phyloP scores from a whole-genome alignment of 2,113 vertebrate genomes.

The Nycticryphes semicollaris region DNA sequence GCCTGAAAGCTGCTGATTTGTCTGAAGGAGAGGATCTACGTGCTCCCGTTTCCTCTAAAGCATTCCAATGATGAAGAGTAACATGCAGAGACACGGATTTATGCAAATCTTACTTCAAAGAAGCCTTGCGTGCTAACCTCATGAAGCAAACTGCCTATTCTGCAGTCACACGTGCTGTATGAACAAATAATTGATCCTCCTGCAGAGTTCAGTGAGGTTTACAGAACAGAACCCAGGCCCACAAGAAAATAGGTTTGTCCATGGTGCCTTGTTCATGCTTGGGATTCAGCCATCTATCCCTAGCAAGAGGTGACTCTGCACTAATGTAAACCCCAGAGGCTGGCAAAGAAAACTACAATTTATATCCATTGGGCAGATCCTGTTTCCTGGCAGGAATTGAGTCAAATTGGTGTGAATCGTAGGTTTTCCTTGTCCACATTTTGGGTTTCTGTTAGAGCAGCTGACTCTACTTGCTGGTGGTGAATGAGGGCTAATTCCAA shows the following conservation, averaged over 20 bases:
- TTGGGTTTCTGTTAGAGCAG: slow-evolving; percentile 28
- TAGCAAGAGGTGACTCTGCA: slow-evolving; percentile 32
- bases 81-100: slow-evolving; percentile 42
- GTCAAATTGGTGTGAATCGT: not conserved
- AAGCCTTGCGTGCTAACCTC: not conserved
- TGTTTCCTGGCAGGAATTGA: not conserved
- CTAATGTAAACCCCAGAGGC: not conserved
- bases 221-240: slow-evolving; percentile 64
- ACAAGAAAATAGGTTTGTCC: slow-evolving; percentile 40
- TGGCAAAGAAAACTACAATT: slow-evolving; percentile 29
- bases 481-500: slow-evolving; percentile 11
- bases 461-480: slow-evolving; percentile 28
- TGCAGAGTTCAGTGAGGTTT: slow-evolving; percentile 53
- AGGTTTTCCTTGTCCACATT: not conserved
- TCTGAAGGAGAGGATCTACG: slow-evolving; percentile 57
- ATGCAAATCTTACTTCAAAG: slow-evolving; percentile 46
- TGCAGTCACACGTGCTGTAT: not conserved
- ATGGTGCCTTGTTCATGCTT: slow-evolving; percentile 1
- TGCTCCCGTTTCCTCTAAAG: slow-evolving; percentile 64
- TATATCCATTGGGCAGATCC: not conserved
- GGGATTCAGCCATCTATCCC: slow-evolving; percentile 31
- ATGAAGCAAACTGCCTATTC: slow-evolving; percentile 7
- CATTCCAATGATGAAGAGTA: slow-evolving; percentile 66
- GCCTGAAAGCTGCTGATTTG: slow-evolving; percentile 66
- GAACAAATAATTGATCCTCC: slow-evolving; percentile 8